Percentiles rank a stretch among this genome's conserved stretches.
Evolutionary conservation across 2,888 invertebrate genomes (phyloP).

Genomic region (Eupithecia vulgata): DNA sequence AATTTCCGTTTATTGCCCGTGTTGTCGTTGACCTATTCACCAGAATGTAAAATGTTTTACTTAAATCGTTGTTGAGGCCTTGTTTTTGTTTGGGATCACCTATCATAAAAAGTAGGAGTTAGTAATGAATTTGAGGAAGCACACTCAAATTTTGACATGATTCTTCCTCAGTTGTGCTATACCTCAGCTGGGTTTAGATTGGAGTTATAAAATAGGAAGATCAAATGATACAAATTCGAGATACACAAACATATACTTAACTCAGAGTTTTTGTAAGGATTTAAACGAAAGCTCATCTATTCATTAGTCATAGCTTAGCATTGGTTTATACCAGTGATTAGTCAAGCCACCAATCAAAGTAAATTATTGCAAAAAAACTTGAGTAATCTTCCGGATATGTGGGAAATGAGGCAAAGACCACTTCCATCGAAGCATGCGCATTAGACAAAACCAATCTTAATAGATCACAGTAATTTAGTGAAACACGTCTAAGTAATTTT

Average conservation of each 20-base stretch:
- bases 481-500: constrained; percentile 40
- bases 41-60: not conserved
- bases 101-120: not conserved
- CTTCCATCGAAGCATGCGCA: constrained; percentile 34
- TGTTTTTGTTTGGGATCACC: not conserved
- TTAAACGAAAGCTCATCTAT: not conserved
- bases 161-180: not conserved
- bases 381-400: constrained; percentile 26
- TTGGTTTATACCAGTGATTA: not conserved
- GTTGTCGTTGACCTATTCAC: not conserved
- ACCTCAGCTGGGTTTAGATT: not conserved
- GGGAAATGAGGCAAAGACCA: constrained; percentile 26
- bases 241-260: not conserved
- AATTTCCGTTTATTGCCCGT: not conserved
- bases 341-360: constrained; percentile 5
- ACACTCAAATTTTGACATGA: not conserved
- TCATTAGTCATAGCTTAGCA: not conserved
- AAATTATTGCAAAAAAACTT: constrained; percentile 19
- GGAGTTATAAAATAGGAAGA: not conserved
- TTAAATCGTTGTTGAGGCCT: not conserved
- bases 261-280: not conserved
- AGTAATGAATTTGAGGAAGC: not conserved
- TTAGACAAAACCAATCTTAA: constrained; percentile 47
- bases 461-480: constrained; percentile 51
- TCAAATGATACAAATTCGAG: not conserved